These are phyloP conservation scores for Rhyzopertha dominica DNA, from an alignment of 1,140 invertebrate species.

Conservation along the genomic window DNA sequence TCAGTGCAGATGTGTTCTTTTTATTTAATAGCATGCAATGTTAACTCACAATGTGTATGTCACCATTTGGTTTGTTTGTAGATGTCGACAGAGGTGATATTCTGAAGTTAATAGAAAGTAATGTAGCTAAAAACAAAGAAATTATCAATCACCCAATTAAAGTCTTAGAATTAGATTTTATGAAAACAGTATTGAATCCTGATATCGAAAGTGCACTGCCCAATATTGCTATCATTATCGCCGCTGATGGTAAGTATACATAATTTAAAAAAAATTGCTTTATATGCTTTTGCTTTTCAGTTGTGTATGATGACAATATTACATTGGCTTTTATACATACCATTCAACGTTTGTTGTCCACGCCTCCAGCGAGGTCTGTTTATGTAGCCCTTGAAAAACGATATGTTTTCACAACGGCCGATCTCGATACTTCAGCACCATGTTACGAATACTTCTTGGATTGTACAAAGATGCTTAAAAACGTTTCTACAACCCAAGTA, in stretches of 20 bases:
- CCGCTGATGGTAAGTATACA: constrained; percentile 65
- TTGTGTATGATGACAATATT: constrained; percentile 81
- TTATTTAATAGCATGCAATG: too few species aligned
- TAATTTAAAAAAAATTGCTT: background rate
- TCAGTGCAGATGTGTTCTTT: too few species aligned
- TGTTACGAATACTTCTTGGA: constrained; percentile 78
- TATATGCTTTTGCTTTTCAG: constrained; percentile 50
- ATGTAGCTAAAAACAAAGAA: constrained; percentile 60
- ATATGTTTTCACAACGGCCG: constrained; percentile 75
- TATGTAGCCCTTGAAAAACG: constrained; percentile 81
- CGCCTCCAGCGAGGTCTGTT: constrained; percentile 56
- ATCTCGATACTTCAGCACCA: constrained; percentile 73
- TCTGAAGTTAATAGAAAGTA: constrained; percentile 64
- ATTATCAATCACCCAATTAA: constrained; percentile 50
- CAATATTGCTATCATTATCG: constrained; percentile 60
- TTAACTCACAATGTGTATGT: too few species aligned
- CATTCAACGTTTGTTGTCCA: constrained; percentile 61
- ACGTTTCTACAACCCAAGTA: constrained; percentile 54
- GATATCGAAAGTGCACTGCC: constrained; percentile 51
- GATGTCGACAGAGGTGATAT: constrained; percentile 74
- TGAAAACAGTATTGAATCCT: constrained; percentile 51
- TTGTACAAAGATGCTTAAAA: constrained; percentile 50
- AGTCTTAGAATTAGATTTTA: constrained; percentile 66
- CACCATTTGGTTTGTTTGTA: constrained; percentile 50
- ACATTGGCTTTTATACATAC: constrained; percentile 77